Base-by-base conservation (phyloP, 1,140 invertebrate species). In the Proales similis region DNA sequence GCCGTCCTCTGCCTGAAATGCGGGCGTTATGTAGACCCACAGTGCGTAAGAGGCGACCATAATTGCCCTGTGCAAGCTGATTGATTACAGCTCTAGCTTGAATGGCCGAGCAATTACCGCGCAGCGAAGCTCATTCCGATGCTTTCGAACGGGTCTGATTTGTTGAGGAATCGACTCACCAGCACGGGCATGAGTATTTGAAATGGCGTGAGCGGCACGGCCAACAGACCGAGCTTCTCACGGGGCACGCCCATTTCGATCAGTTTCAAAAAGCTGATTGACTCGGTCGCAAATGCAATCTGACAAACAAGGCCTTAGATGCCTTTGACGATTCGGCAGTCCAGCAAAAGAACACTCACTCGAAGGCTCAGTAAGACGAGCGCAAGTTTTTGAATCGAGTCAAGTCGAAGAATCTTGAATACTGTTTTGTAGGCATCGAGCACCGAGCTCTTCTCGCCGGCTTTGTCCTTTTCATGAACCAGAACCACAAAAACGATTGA, bases 331-430 rank as follows among this genome's bases (percentile, higher is more conserved):
- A 36, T 57, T 39, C 32, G 17, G 2, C 11, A 57, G 11, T 14
- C 91, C 88, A n/a, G n/a, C n/a, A n/a, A n/a, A n/a, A n/a, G n/a
- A 79, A 97, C 99, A 19, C 88, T 90, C 67, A 95, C 83, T 81
- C 95, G 95, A 9, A 84, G 83, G 11, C 91, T 96, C 45, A 97
- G 81, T 30, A 95, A 76, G 46, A 96, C 84, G 1, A 85, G 67
- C 29, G 86, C 81, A 61, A 92, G 81, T 0, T 71, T 69, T 39
- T 74, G 81, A 17, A 98, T 84, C 0, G 87, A 81, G 29, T 85
- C 85, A 67, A 95, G 27, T 17, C n/a, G 7, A 17, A 42, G 36
- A 42, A 57, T 57, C 45, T 57, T 57, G 19, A 42, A 57, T n/a
- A 42, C 51, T 39, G 45, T 12, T 4, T 42, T 57, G 24, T 57